Conservation (phyloP, 2,797 vertebrate species). For the Saxicola maurus region DNA sequence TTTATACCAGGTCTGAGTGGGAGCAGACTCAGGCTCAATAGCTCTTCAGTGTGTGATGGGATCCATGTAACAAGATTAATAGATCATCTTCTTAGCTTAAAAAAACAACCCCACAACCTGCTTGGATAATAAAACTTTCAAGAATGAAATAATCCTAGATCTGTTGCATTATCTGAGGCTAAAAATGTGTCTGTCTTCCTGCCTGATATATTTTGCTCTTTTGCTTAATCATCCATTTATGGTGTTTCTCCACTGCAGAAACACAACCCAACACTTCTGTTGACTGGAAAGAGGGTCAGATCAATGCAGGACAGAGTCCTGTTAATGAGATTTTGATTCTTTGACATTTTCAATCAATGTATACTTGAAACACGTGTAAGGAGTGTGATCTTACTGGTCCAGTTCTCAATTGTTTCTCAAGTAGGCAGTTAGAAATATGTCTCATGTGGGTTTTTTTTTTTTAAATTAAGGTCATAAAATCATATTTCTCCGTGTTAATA, state of each 20-base stretch:
- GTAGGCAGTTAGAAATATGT: neutral
- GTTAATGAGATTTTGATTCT: conserved; percentile 61
- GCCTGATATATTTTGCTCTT: neutral
- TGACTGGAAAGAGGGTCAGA: conserved; percentile 25
- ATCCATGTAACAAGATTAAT: neutral
- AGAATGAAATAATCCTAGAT: conserved; percentile 37
- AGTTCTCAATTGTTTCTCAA: conserved; percentile 24
- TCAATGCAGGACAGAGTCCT: conserved; percentile 38
- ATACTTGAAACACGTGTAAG: conserved; percentile 17
- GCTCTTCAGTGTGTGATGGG: neutral
- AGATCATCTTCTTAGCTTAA: neutral
- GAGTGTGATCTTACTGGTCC: conserved; percentile 9
- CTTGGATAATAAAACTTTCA: conserved; percentile 5
- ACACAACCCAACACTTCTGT: neutral
- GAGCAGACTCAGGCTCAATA: neutral
- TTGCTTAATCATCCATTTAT: neutral
- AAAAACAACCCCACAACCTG: neutral
- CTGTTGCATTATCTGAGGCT: neutral
- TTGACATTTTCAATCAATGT: conserved; percentile 46
- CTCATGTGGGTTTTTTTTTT: neutral
- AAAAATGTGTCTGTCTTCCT: neutral
- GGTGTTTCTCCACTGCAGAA: neutral
- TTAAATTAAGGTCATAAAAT: neutral
- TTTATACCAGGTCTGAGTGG: neutral
- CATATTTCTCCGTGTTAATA: neutral